Evolutionary conservation across 2,113 vertebrate genomes (phyloP).

Genomic region (Hiodon tergisus): DNA sequence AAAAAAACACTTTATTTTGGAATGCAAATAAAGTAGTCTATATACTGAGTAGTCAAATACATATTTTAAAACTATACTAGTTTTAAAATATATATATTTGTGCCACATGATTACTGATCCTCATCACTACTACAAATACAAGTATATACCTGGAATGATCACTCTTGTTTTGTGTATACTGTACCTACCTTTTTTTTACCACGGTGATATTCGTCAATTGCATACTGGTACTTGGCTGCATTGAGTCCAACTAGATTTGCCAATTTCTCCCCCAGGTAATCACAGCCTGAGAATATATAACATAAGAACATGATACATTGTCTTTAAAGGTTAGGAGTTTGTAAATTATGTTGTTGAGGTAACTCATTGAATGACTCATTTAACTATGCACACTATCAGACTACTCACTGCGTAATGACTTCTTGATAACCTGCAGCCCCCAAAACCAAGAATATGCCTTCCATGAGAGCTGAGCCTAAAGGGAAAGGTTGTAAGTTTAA

Average conservation of each 20-base stretch:
- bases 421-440: slow-evolving; percentile 44
- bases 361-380: background rate
- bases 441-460: slow-evolving; percentile 36
- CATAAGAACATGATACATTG: background rate
- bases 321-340: no score
- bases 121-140: background rate
- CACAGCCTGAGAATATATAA: slow-evolving; percentile 53
- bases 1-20: background rate
- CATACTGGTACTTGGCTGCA: slow-evolving; percentile 63
- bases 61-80: background rate
- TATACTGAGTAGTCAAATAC: background rate
- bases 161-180: background rate
- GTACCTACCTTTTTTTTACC: slow-evolving; percentile 33
- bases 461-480: slow-evolving; percentile 49
- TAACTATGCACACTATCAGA: background rate
- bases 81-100: background rate
- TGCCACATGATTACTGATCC: background rate
- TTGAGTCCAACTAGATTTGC: slow-evolving; percentile 58
- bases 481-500: background rate
- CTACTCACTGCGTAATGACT: slow-evolving; percentile 56
- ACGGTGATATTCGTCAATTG: slow-evolving; percentile 51
- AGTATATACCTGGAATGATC: no score
- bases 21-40: background rate
- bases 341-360: background rate
- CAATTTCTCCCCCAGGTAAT: slow-evolving; percentile 61